Evolutionary conservation across 2,797 vertebrate genomes (phyloP).

Genomic region (Sparus aurata): DNA sequence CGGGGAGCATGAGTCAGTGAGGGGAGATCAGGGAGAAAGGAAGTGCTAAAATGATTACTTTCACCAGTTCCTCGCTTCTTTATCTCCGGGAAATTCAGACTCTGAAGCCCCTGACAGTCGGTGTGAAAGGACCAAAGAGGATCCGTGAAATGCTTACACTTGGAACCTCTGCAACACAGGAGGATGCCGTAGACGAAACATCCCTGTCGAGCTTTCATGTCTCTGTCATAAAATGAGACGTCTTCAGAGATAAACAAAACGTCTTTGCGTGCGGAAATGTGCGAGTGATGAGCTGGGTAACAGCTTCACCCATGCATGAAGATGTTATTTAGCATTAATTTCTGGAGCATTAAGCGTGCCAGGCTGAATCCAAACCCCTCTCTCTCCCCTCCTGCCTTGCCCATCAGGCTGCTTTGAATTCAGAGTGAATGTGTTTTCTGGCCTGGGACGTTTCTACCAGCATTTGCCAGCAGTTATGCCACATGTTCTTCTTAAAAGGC

Average conservation of each 20-base stretch:
- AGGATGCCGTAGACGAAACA: constrained; percentile 51
- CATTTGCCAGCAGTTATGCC: constrained; percentile 66
- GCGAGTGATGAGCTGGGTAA: constrained; percentile 43
- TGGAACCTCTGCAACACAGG: constrained; percentile 57
- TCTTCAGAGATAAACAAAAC: constrained; percentile 52
- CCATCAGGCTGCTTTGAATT: constrained; percentile 61
- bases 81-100: constrained; percentile 71
- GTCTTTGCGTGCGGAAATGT: constrained; percentile 32
- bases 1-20: constrained; percentile 55
- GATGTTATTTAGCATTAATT: constrained; percentile 67
- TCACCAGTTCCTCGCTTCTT: constrained; percentile 66
- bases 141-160: constrained; percentile 70
- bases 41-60: constrained; percentile 80
- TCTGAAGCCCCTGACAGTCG: constrained; percentile 71
- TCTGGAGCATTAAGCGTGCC: constrained; percentile 48
- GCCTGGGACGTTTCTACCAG: constrained; percentile 62
- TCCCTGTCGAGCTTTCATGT: constrained; percentile 50
- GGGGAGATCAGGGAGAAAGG: constrained; percentile 70
- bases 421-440: constrained; percentile 57
- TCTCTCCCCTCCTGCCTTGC: constrained; percentile 28
- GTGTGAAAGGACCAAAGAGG: constrained; percentile 73
- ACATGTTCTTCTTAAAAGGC: constrained; percentile 71
- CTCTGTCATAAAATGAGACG: constrained; percentile 36
- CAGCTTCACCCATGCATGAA: constrained; percentile 50
- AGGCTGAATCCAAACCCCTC: constrained; percentile 43